Evolutionary conservation across 2,113 vertebrate species (phyloP).

Genomic region (Menidia beryllina): DNA sequence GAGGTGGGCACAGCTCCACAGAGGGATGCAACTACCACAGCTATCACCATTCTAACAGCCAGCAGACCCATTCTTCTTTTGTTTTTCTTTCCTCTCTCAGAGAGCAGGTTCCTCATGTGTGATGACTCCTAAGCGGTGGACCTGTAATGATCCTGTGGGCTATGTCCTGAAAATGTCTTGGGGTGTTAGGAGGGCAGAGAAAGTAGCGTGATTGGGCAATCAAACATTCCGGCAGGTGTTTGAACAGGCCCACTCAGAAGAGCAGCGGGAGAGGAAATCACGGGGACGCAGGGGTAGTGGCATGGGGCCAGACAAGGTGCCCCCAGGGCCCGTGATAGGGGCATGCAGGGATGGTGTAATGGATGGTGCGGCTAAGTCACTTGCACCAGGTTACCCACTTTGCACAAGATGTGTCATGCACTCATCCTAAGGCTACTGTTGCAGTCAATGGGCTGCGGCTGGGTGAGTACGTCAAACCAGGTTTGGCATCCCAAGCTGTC

Average conservation of each 20-base stretch:
- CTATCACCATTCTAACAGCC: slow-evolving; percentile 4
- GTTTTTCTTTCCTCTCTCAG: not conserved
- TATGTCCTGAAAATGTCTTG: slow-evolving; percentile 10
- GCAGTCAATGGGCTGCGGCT: no score
- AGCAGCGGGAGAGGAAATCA: not conserved
- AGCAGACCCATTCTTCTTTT: slow-evolving; percentile 34
- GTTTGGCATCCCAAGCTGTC: no score
- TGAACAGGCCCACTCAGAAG: slow-evolving; percentile 34
- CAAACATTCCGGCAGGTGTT: slow-evolving; percentile 54
- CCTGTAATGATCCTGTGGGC: not conserved
- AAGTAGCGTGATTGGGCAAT: slow-evolving; percentile 19
- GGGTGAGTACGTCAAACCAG: no score
- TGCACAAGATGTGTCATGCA: no score
- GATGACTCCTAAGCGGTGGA: not conserved
- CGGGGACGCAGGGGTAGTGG: not conserved
- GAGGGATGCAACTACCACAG: not conserved
- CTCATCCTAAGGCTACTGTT: no score
- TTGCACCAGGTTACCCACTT: no score
- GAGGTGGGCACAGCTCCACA: slow-evolving; percentile 36
- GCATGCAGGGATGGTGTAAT: no score
- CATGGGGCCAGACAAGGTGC: not conserved
- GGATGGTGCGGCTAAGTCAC: no score
- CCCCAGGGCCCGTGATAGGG: no score
- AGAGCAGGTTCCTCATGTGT: not conserved
- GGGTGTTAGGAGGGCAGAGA: not conserved